Evolutionary conservation across 2,113 vertebrate species (phyloP).

Genomic region (Sceloporus undulatus): DNA sequence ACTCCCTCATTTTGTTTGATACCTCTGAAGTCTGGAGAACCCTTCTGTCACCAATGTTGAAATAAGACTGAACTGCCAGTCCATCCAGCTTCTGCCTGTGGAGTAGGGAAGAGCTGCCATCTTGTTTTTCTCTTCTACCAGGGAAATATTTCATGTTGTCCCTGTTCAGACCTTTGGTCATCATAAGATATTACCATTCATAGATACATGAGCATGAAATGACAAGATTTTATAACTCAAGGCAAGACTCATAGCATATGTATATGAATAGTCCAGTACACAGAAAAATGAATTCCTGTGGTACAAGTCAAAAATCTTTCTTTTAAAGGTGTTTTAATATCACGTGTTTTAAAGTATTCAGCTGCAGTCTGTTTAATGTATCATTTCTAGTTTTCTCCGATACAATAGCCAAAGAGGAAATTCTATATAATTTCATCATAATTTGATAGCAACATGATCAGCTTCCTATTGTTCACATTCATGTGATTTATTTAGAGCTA

Average conservation of each 20-base stretch:
- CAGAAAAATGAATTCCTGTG: background rate
- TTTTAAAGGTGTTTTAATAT: background rate
- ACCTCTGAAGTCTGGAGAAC: no score
- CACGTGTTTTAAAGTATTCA: background rate
- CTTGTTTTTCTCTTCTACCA: no score
- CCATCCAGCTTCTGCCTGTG: no score
- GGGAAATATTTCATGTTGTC: background rate
- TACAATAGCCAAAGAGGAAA: background rate
- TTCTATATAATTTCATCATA: background rate
- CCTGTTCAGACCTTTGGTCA: background rate
- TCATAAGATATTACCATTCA: background rate
- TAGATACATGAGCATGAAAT: background rate
- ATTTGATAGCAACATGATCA: background rate
- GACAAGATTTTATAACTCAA: background rate
- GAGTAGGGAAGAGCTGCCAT: no score
- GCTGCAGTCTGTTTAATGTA: background rate
- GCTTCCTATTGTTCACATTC: background rate
- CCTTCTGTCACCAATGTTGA: no score
- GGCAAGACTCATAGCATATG: background rate
- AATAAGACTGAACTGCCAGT: no score
- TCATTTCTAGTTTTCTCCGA: background rate
- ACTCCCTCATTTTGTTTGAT: no score
- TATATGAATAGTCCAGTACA: background rate
- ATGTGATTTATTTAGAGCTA: background rate
- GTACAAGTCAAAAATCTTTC: background rate